These are phyloP conservation scores for Tetragonisca angustula DNA, from an alignment of 2,888 invertebrate genomes.

Conservation along the genomic window DNA sequence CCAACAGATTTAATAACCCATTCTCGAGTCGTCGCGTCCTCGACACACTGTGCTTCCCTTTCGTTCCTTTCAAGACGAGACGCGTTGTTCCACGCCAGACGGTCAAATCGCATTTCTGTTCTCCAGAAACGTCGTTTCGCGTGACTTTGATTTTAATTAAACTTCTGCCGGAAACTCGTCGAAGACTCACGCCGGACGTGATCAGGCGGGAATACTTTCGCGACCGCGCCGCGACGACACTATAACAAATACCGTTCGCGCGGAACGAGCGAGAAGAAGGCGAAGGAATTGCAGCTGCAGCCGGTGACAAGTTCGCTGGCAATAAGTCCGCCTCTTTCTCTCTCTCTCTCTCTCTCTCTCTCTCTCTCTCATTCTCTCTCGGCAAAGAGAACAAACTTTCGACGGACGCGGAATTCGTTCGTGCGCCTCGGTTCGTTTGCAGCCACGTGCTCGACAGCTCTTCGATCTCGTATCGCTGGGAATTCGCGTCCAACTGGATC, in stretches of 20 bases:
- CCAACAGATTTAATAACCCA: not conserved
- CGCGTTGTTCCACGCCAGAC: conserved; percentile 10
- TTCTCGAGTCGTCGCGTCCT: not conserved
- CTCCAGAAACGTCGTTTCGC: conserved; percentile 30
- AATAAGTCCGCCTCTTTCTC: conserved; percentile 43
- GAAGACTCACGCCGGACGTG: conserved; percentile 36
- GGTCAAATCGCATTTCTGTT: conserved; percentile 38
- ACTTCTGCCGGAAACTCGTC: conserved; percentile 40
- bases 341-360: no score
- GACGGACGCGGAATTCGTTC: conserved; percentile 38
- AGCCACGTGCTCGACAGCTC: conserved; percentile 34
- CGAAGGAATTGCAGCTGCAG: conserved; percentile 4
- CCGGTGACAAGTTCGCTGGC: conserved; percentile 47
- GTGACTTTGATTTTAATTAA: conserved; percentile 58
- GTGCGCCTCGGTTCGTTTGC: conserved; percentile 30
- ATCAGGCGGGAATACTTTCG: conserved; percentile 52
- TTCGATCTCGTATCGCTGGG: conserved; percentile 34
- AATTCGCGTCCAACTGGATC: conserved; percentile 13
- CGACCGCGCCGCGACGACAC: conserved; percentile 20
- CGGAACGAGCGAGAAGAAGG: not conserved
- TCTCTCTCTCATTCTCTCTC: not conserved
- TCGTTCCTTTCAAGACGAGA: conserved; percentile 9
- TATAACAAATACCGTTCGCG: conserved; percentile 45
- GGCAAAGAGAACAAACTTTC: conserved; percentile 51
- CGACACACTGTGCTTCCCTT: not conserved